Evolutionary conservation across 2,888 invertebrate genomes (phyloP).

Genomic region (Drosophila neoperkinsi): DNA sequence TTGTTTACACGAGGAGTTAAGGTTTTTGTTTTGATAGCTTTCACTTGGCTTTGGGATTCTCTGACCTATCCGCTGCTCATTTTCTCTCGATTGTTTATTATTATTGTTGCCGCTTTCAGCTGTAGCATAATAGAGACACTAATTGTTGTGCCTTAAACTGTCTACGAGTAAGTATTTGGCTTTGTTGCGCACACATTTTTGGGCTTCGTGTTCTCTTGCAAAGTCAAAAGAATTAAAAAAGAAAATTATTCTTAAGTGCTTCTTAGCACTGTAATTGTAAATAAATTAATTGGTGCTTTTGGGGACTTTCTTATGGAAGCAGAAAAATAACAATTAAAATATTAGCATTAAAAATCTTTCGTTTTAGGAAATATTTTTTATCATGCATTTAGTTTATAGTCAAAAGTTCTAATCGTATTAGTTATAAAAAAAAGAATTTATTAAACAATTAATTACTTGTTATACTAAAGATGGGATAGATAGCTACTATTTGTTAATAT

Average conservation of each 20-base stretch:
- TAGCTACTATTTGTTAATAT: not conserved
- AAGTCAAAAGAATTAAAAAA: conserved; percentile 25
- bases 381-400: not conserved
- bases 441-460: not conserved
- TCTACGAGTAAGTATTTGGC: conserved; percentile 29
- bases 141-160: conserved; percentile 58
- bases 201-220: conserved; percentile 13
- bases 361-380: not conserved
- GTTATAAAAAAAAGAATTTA: not conserved
- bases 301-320: not conserved
- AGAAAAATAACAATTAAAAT: not conserved
- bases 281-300: not conserved
- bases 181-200: conserved; percentile 29
- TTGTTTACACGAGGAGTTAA: conserved; percentile 70
- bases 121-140: conserved; percentile 67
- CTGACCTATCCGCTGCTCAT: conserved; percentile 27
- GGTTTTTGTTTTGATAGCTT: conserved; percentile 61
- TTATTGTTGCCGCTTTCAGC: conserved; percentile 47
- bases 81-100: conserved; percentile 61
- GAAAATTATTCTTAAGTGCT: conserved; percentile 18
- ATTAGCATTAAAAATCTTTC: not conserved
- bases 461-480: not conserved
- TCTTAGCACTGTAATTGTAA: not conserved
- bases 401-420: not conserved
- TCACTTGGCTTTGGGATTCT: conserved; percentile 37